Evolutionary conservation across 2,113 vertebrate species (phyloP).

Genomic region (Callospermophilus lateralis): DNA sequence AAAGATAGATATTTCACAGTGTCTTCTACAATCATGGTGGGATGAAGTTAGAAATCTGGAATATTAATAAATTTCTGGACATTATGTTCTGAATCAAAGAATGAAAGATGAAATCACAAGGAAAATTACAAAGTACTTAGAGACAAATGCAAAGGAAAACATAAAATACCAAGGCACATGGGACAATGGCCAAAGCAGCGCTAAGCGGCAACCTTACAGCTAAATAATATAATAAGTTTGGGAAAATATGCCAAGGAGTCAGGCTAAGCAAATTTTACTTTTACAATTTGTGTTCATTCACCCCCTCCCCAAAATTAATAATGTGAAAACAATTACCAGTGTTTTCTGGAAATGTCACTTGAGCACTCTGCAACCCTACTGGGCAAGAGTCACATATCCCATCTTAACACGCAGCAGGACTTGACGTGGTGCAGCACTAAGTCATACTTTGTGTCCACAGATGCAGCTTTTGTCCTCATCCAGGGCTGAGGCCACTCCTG

Average conservation of each 20-base stretch:
- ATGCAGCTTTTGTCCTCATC: too few relatives aligned
- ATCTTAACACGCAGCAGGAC: too few relatives aligned
- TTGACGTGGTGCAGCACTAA: too few relatives aligned
- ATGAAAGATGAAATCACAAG: background rate
- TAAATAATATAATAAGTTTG: background rate
- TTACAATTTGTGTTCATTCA: background rate
- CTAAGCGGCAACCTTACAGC: background rate
- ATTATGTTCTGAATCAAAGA: background rate
- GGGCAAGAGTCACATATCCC: background rate
- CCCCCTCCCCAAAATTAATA: background rate
- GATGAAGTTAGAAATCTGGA: background rate
- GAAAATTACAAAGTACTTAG: background rate
- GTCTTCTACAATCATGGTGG: background rate
- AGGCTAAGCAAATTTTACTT: background rate
- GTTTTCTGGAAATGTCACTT: background rate
- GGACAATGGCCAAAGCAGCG: background rate
- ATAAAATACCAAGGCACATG: background rate
- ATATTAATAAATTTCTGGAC: background rate
- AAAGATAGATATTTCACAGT: background rate
- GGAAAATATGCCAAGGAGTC: background rate
- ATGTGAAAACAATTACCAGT: background rate
- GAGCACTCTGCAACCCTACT: background rate
- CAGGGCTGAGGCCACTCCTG: too few relatives aligned
- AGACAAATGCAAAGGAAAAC: background rate
- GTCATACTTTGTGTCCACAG: too few relatives aligned